Evolutionary conservation across 2,888 invertebrate genomes (phyloP).

Genomic region (Calliopum simillimum): DNA sequence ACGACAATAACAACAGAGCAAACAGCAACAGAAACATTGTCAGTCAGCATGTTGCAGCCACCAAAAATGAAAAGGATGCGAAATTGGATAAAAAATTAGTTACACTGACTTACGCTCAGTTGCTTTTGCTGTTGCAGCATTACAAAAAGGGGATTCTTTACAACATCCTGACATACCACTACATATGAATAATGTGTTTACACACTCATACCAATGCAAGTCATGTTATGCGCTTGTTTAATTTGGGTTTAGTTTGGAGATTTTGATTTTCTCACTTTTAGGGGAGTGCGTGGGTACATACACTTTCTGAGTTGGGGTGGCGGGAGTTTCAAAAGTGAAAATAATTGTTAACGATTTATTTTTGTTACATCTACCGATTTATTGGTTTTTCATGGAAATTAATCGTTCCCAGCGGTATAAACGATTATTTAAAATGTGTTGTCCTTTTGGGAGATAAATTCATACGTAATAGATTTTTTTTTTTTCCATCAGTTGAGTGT

Average conservation of each 20-base stretch:
- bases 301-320: too few relatives aligned
- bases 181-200: conserved; percentile 38
- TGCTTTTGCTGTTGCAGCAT: neutral
- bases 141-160: neutral
- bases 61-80: conserved; percentile 41
- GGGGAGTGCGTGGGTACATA: too few relatives aligned
- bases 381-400: conserved; percentile 56
- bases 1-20: conserved; percentile 10
- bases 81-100: conserved; percentile 53
- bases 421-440: conserved; percentile 18
- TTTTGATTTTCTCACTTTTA: conserved; percentile 11
- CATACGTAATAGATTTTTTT: neutral
- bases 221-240: conserved; percentile 25
- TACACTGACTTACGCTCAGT: conserved; percentile 46
- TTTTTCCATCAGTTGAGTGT: too few relatives aligned
- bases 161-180: neutral
- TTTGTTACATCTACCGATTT: conserved; percentile 40
- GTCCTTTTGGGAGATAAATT: neutral
- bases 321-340: conserved; percentile 33
- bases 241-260: conserved; percentile 24
- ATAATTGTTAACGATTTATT: conserved; percentile 43
- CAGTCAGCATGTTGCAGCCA: conserved; percentile 26
- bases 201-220: conserved; percentile 1
- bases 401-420: conserved; percentile 58
- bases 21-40: conserved; percentile 32